Evolutionary conservation across 1,140 invertebrate genomes (phyloP).

Genomic region (Brachionus angularis): DNA sequence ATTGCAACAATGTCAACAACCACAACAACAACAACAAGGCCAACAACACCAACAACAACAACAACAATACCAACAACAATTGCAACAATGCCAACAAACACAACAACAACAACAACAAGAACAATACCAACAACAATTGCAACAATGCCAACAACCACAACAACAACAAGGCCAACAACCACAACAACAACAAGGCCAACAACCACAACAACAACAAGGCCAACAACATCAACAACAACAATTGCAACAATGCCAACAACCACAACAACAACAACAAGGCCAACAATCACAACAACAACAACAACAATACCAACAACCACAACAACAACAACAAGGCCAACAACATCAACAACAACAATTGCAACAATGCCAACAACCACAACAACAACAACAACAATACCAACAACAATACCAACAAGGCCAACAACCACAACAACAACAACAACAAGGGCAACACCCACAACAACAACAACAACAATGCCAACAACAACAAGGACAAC

Average conservation of each 20-base stretch:
- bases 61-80: not conserved
- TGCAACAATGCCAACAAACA: not conserved
- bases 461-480: conserved; percentile 8
- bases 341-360: not conserved
- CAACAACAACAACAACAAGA: not conserved
- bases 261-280: too few relatives aligned
- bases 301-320: not conserved
- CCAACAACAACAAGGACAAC: not conserved
- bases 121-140: not conserved
- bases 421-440: not conserved
- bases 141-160: conserved; percentile 8
- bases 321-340: not conserved
- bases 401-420: not conserved
- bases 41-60: not conserved
- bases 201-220: too few relatives aligned
- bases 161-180: not conserved
- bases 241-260: too few relatives aligned
- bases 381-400: not conserved
- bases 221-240: too few relatives aligned
- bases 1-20: not conserved
- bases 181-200: too few relatives aligned
- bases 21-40: not conserved
- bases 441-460: not conserved
- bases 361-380: not conserved
- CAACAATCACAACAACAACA: too few relatives aligned